A percentile compares a stretch with the other conserved stretches of the same genome.
These are phyloP conservation scores for Rhagonycha fulva DNA, from an alignment of 2,888 invertebrate genomes.

Conservation along the genomic window DNA sequence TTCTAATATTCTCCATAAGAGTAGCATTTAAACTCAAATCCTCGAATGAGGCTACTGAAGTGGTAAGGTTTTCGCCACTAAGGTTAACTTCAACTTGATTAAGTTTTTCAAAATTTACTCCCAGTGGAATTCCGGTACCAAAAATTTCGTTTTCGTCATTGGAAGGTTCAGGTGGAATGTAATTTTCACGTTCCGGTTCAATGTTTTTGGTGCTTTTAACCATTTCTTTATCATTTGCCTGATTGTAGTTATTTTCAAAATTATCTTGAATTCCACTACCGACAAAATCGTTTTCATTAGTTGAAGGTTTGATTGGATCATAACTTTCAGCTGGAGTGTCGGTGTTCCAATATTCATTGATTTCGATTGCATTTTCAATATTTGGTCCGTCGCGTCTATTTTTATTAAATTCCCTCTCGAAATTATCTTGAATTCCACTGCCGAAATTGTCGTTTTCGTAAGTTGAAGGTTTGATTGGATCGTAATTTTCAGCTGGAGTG, in stretches of 20 bases:
- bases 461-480: too few relatives aligned
- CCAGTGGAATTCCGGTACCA: constrained; percentile 70
- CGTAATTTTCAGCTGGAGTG: too few relatives aligned
- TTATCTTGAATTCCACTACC: too few relatives aligned
- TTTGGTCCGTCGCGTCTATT: constrained; percentile 30
- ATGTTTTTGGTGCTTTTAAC: not conserved
- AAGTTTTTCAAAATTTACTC: constrained; percentile 92
- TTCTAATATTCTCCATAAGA: constrained; percentile 76
- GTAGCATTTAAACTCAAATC: constrained; percentile 69
- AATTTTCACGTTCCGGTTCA: constrained; percentile 57
- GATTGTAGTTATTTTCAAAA: not conserved
- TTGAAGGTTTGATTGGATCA: not conserved
- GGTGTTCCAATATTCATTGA: not conserved
- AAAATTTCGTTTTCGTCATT: constrained; percentile 74
- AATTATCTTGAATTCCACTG: too few relatives aligned
- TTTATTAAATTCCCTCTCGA: not conserved
- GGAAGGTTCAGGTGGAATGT: constrained; percentile 76
- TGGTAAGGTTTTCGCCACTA: constrained; percentile 71
- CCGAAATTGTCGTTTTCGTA: too few relatives aligned
- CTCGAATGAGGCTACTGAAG: constrained; percentile 70
- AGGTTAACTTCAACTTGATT: constrained; percentile 88
- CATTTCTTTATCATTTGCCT: too few relatives aligned
- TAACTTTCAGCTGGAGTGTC: not conserved
- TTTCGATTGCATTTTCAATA: not conserved
- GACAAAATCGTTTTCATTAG: not conserved